phyloP scores from a whole-genome alignment of 2,888 invertebrate species.

The Cephus sareptanus region DNA sequence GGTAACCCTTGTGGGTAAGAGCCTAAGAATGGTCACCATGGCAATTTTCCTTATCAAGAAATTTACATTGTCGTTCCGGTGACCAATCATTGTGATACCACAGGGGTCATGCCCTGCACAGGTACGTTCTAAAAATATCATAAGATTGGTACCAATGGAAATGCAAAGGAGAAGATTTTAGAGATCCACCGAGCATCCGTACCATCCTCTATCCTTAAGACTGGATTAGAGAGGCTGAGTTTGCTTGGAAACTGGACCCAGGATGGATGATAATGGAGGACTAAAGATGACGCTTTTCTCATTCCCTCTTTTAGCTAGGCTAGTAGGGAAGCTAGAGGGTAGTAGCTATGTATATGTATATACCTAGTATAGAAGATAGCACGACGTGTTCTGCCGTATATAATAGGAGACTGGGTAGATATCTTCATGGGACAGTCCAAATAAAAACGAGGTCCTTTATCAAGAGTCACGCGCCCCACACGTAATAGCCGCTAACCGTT shows the following conservation, averaged over 20 bases:
- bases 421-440: constrained; percentile 1
- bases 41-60: too few relatives aligned
- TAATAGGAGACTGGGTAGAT: neutral
- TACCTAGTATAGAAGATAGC: constrained; percentile 9
- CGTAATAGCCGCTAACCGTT: constrained; percentile 12
- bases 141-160: neutral
- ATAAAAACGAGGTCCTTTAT: constrained; percentile 14
- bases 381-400: neutral
- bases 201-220: neutral
- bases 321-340: neutral
- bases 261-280: constrained; percentile 19
- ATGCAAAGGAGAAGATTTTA: neutral
- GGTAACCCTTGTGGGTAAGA: neutral
- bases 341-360: neutral
- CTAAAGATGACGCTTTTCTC: constrained; percentile 16
- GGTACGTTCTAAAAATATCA: neutral
- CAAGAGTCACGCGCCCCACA: constrained; percentile 6
- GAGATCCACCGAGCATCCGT: neutral
- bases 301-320: constrained; percentile 1
- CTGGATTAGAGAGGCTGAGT: neutral
- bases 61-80: neutral
- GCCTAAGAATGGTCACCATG: neutral
- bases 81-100: neutral
- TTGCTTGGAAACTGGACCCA: neutral
- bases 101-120: neutral